Evolutionary conservation across 2,797 vertebrate species (phyloP).

Genomic region (Sus cebifrons): DNA sequence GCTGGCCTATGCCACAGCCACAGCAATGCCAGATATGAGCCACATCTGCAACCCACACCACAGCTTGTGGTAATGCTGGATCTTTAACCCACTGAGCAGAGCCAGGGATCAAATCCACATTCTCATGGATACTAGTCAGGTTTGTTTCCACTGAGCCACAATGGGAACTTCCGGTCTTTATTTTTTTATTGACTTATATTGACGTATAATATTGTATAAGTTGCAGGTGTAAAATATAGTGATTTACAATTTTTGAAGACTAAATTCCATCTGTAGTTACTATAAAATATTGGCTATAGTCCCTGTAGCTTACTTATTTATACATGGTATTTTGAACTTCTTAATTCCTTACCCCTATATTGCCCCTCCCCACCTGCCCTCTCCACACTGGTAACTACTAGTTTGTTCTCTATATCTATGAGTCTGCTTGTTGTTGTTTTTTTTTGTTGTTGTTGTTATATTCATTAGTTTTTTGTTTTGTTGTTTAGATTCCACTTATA

Average conservation of each 20-base stretch:
- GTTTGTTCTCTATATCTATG: neutral
- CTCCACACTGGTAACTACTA: neutral
- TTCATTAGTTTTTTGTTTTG: neutral
- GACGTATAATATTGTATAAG: neutral
- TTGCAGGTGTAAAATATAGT: neutral
- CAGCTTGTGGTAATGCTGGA: no score
- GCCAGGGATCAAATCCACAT: no score
- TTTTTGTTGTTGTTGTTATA: no score
- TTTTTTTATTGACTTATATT: no score
- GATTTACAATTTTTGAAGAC: neutral
- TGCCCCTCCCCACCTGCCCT: neutral
- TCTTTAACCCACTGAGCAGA: no score
- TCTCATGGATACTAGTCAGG: no score
- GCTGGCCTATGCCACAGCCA: no score
- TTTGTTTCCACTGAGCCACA: no score
- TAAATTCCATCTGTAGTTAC: neutral
- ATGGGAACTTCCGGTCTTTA: no score
- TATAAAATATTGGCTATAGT: neutral
- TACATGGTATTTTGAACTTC: neutral
- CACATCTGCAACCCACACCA: no score
- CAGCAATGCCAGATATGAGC: no score
- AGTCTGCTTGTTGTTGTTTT: neutral
- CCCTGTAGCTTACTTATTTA: neutral
- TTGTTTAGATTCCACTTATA: neutral
- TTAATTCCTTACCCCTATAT: neutral